These are phyloP conservation scores for Lipophrys pholis DNA, from an alignment of 2,113 vertebrate species.

Conservation along the genomic window DNA sequence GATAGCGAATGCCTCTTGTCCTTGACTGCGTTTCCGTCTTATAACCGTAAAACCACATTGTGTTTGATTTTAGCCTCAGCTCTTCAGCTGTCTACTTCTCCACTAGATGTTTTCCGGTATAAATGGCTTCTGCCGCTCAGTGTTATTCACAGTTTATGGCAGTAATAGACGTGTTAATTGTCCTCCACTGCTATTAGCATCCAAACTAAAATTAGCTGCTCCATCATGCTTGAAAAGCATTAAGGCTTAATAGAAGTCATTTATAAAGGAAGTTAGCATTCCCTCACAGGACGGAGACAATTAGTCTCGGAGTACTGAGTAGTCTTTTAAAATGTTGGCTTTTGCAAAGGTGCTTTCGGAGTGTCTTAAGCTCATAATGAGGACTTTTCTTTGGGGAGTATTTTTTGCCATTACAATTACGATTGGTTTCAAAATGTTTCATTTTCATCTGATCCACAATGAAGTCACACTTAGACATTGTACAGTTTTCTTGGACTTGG, in stretches of 20 bases:
- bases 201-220: constrained; percentile 76
- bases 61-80: constrained; percentile 29
- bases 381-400: background rate
- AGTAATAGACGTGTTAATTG: constrained; percentile 76
- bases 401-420: no score
- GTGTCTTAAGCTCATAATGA: background rate
- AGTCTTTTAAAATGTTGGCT: constrained; percentile 46
- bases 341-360: constrained; percentile 15
- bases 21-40: constrained; percentile 10
- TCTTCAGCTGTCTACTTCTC: constrained; percentile 37
- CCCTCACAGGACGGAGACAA: constrained; percentile 47
- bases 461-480: no score
- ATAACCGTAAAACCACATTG: no score
- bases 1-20: constrained; percentile 19
- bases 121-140: constrained; percentile 52
- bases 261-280: constrained; percentile 68
- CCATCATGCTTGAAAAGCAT: constrained; percentile 73
- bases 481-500: no score
- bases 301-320: constrained; percentile 36
- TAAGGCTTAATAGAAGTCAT: constrained; percentile 69
- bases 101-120: constrained; percentile 7
- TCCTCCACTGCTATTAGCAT: constrained; percentile 67
- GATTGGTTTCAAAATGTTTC: no score
- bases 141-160: constrained; percentile 75
- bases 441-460: no score